phyloP scores from a whole-genome alignment of 2,888 invertebrate genomes.

The Leucoma salicis region DNA sequence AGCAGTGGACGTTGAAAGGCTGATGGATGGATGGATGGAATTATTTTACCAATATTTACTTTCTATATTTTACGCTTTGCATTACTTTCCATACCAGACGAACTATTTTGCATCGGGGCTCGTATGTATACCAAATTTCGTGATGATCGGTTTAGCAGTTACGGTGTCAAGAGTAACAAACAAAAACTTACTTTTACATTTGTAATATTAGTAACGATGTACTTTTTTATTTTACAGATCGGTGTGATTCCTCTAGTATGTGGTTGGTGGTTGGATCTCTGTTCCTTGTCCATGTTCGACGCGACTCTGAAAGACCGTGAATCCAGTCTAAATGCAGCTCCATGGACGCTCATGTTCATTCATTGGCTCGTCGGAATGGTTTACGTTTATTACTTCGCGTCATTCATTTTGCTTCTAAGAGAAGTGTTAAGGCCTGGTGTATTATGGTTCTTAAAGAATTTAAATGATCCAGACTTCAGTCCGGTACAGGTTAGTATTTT shows the following conservation, averaged over 20 bases:
- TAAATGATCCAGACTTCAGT: conserved; percentile 99
- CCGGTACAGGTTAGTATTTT: conserved; percentile 93
- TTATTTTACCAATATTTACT: no score
- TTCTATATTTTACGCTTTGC: no score
- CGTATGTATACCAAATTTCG: no score
- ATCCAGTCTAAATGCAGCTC: conserved; percentile 93
- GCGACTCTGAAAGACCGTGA: conserved; percentile 94
- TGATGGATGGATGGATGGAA: no score
- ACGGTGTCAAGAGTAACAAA: no score
- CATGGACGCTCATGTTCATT: conserved; percentile 98
- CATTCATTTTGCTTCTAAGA: conserved; percentile 94
- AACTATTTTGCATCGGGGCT: no score
- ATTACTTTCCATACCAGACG: no score
- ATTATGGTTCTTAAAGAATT: conserved; percentile 97
- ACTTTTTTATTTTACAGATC: conserved; percentile 77
- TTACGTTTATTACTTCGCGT: conserved; percentile 99
- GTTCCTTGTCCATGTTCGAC: conserved; percentile 95
- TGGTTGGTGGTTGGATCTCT: conserved; percentile 99
- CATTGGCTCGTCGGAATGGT: conserved; percentile 99
- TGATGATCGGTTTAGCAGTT: no score
- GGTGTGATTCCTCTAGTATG: conserved; percentile 98
- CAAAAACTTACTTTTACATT: no score
- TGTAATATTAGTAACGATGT: no score
- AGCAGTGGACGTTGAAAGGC: no score
- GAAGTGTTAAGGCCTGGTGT: conserved; percentile 98